These are phyloP conservation scores for Eupleurogrammus muticus DNA, from an alignment of 2,797 vertebrate genomes.

Conservation along the genomic window DNA sequence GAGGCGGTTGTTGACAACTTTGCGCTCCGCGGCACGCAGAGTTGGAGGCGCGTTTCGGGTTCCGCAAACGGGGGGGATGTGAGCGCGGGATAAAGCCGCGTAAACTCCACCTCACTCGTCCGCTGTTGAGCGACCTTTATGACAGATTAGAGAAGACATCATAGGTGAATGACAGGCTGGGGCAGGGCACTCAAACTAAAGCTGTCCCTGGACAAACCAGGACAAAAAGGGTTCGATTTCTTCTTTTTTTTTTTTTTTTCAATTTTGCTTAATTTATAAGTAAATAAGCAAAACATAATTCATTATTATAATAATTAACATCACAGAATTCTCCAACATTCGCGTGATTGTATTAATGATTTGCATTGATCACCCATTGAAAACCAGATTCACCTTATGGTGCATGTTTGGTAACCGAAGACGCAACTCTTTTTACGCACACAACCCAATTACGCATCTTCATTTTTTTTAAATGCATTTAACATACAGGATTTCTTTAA, in stretches of 20 bases:
- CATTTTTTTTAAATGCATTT: background rate
- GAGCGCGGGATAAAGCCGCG: constrained; percentile 35
- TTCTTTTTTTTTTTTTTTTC: background rate
- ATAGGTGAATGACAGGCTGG: constrained; percentile 16
- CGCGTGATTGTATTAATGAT: background rate
- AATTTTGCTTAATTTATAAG: background rate
- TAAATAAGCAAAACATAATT: background rate
- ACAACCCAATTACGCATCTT: background rate
- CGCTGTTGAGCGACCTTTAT: constrained; percentile 43
- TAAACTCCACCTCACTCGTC: constrained; percentile 41
- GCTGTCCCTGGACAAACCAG: background rate
- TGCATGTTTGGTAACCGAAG: background rate
- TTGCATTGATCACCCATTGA: background rate
- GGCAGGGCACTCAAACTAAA: background rate
- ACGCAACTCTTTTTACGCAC: constrained; percentile 17
- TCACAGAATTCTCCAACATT: background rate
- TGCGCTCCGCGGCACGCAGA: background rate
- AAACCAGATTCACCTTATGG: background rate
- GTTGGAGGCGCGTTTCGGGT: constrained; percentile 11
- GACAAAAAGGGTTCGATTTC: background rate
- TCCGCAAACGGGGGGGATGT: constrained; percentile 33
- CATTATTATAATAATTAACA: too few relatives aligned
- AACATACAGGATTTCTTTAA: background rate
- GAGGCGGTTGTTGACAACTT: constrained; percentile 46
- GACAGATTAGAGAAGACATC: constrained; percentile 43